These are phyloP conservation scores for Branchinecta sandiegonensis DNA, from an alignment of 2,888 invertebrate genomes.

Conservation along the genomic window DNA sequence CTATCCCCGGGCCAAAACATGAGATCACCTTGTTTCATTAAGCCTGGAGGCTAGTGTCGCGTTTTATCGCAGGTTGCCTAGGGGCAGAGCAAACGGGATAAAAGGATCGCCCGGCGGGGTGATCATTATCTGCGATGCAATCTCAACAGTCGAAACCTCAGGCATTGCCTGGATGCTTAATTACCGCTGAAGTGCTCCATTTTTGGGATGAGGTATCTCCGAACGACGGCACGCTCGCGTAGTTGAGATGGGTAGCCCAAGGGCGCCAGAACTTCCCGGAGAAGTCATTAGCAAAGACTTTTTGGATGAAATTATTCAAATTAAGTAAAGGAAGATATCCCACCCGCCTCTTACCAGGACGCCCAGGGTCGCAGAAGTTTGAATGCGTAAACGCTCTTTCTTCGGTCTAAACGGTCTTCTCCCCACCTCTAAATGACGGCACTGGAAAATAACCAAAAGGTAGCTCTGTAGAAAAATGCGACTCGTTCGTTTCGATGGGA, in stretches of 20 bases:
- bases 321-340: no score
- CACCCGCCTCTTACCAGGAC: no score
- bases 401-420: no score
- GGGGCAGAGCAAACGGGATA: not conserved
- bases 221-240: constrained; percentile 9
- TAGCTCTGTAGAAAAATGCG: no score
- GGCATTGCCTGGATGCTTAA: constrained; percentile 13
- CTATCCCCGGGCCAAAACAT: not conserved
- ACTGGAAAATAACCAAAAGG: no score
- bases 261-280: not conserved
- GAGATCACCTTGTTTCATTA: constrained; percentile 10
- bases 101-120: constrained; percentile 1
- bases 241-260: not conserved
- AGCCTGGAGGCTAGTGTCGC: constrained; percentile 10
- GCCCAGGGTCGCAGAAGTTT: no score
- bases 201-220: constrained; percentile 10
- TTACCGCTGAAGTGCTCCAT: constrained; percentile 12
- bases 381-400: no score
- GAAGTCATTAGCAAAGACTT: no score
- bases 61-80: constrained; percentile 3
- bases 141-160: not conserved
- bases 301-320: no score
- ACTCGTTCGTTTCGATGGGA: no score
- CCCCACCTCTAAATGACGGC: no score
- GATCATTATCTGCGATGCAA: constrained; percentile 16